A percentile compares a stretch with the other conserved stretches of the same genome.
phyloP scores from a whole-genome alignment of 1,140 invertebrate species.

The Drosophila pseudoobscura region DNA sequence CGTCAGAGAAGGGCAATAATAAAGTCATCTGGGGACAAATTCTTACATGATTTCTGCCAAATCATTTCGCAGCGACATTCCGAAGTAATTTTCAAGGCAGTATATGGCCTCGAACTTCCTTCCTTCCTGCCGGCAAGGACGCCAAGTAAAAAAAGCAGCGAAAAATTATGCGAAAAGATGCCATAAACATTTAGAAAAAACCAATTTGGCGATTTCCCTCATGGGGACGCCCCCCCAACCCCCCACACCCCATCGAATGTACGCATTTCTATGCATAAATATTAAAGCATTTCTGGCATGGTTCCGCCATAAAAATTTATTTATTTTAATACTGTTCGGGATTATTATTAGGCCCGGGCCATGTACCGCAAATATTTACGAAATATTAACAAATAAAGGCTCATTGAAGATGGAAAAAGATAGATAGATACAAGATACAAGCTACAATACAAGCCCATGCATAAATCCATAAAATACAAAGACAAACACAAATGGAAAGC shows the following conservation, averaged over 20 bases:
- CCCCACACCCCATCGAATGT: slow-evolving; percentile 34
- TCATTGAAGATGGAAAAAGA: slow-evolving; percentile 51
- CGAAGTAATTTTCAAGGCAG: slow-evolving; percentile 28
- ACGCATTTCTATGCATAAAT: slow-evolving; percentile 53
- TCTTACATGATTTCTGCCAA: slow-evolving; percentile 27
- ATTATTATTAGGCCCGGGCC: slow-evolving; percentile 68
- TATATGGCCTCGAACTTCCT: slow-evolving; percentile 38
- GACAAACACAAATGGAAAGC: slow-evolving; percentile 52
- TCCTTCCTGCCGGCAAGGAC: slow-evolving; percentile 17
- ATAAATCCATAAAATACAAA: slow-evolving; percentile 78
- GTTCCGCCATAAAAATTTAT: slow-evolving; percentile 70
- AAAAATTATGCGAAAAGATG: slow-evolving; percentile 30
- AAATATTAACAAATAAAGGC: slow-evolving; percentile 80
- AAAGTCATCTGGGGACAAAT: slow-evolving; percentile 30
- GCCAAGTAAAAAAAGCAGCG: background rate
- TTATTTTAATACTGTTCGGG: slow-evolving; percentile 69
- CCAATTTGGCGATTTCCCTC: slow-evolving; percentile 72
- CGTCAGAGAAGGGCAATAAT: slow-evolving; percentile 9
- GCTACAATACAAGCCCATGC: slow-evolving; percentile 52
- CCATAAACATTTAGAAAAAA: slow-evolving; percentile 72
- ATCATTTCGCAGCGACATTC: slow-evolving; percentile 34
- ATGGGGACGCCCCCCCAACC: background rate
- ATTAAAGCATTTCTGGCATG: slow-evolving; percentile 52
- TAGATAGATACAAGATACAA: slow-evolving; percentile 14
- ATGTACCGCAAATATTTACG: slow-evolving; percentile 79